Evolutionary conservation across 2,113 vertebrate genomes (phyloP).

Genomic region (Amphiprion ocellaris): DNA sequence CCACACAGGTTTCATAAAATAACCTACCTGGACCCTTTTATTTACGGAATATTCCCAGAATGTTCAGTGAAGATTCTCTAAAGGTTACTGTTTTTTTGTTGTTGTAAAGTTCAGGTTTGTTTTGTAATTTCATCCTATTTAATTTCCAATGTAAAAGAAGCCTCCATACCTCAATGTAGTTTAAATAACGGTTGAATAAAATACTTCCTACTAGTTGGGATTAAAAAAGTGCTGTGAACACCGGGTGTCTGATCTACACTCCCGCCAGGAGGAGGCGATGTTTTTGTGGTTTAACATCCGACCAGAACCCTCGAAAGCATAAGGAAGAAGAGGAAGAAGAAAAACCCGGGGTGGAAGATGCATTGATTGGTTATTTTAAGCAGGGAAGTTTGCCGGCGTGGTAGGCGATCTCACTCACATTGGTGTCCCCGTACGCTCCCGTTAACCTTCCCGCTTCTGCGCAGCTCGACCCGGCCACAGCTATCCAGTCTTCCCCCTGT

Average conservation of each 20-base stretch:
- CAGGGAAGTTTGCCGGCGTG: slow-evolving; percentile 71
- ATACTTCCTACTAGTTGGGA: too few species aligned
- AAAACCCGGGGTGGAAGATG: slow-evolving; percentile 11
- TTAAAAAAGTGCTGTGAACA: neutral
- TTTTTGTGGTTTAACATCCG: neutral
- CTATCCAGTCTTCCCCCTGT: slow-evolving; percentile 49
- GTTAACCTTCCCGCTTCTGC: slow-evolving; percentile 86
- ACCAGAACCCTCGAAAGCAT: neutral
- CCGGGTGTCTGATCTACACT: neutral
- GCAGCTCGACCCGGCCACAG: slow-evolving; percentile 77
- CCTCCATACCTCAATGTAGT: too few species aligned
- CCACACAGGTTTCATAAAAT: too few species aligned
- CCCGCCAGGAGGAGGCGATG: slow-evolving; percentile 43
- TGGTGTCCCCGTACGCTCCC: slow-evolving; percentile 51
- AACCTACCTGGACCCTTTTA: too few species aligned
- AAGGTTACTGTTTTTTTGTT: too few species aligned
- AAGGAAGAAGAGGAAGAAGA: slow-evolving; percentile 35
- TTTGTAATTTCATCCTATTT: too few species aligned
- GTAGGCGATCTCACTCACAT: slow-evolving; percentile 38
- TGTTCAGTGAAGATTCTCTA: too few species aligned
- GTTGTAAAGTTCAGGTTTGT: too few species aligned
- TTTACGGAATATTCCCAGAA: too few species aligned
- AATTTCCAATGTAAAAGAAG: too few species aligned
- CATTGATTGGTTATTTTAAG: slow-evolving; percentile 75
- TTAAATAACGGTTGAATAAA: too few species aligned